A percentile compares a stretch with the other conserved stretches of the same genome.
Conservation (phyloP, 1,140 invertebrate genomes). For the Megalopta genalis region DNA sequence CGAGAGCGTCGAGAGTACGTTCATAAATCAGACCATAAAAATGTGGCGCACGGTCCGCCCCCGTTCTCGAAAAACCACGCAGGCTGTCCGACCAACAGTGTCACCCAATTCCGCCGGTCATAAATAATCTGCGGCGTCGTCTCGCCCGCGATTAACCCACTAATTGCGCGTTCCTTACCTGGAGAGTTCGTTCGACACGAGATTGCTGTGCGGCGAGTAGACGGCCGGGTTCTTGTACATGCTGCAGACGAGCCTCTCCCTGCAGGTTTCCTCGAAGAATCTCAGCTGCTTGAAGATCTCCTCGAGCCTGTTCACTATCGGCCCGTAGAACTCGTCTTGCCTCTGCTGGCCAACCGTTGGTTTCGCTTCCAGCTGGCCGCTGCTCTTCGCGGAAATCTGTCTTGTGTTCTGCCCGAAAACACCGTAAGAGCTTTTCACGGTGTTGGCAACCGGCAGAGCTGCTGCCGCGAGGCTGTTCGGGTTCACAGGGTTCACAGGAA, state of each 20-base stretch:
- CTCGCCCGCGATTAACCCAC: background rate
- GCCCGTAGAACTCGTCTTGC: conserved; percentile 88
- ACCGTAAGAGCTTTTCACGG: conserved; percentile 47
- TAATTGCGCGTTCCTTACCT: conserved; percentile 82
- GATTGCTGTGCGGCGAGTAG: conserved; percentile 90
- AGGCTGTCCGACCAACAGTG: too few relatives aligned
- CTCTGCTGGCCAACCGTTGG: conserved; percentile 4
- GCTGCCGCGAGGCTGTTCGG: background rate
- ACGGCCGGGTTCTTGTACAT: conserved; percentile 89
- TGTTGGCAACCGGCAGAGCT: conserved; percentile 3
- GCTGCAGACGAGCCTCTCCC: conserved; percentile 88
- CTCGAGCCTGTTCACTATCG: conserved; percentile 87
- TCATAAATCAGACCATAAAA: too few relatives aligned
- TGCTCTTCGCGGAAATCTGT: conserved; percentile 30
- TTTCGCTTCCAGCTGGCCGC: background rate
- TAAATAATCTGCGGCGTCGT: background rate
- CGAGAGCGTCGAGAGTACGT: too few relatives aligned
- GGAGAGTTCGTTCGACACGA: conserved; percentile 90
- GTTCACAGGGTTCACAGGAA: background rate
- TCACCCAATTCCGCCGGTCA: background rate
- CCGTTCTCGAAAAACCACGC: too few relatives aligned
- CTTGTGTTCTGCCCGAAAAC: conserved; percentile 26
- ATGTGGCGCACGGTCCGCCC: too few relatives aligned
- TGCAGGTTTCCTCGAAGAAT: conserved; percentile 85
- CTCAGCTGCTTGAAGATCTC: conserved; percentile 86